Conservation (phyloP, 2,113 vertebrate genomes). For the Daphoenositta chrysoptera region DNA sequence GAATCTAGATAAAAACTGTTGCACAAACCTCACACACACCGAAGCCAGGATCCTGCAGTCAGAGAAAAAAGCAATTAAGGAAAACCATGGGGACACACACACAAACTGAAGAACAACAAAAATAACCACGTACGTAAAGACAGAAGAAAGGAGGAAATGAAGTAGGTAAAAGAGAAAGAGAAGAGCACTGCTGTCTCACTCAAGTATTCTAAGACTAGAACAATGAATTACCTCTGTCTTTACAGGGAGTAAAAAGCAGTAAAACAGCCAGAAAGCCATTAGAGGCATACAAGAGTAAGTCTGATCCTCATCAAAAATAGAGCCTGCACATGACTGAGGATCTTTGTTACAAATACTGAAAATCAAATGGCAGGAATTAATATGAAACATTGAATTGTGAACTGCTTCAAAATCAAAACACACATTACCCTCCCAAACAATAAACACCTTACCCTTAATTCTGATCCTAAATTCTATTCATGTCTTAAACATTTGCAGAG, state of each 20-base stretch:
- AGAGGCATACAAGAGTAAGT: not conserved
- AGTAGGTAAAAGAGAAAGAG: not conserved
- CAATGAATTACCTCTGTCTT: not conserved
- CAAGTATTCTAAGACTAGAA: not conserved
- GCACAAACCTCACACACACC: not conserved
- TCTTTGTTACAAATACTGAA: not conserved
- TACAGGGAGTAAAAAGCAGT: not conserved
- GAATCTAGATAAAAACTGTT: constrained; percentile 8
- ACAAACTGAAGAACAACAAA: not conserved
- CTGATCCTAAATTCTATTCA: not conserved
- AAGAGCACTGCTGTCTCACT: not conserved
- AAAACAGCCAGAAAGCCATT: not conserved
- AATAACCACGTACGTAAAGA: not conserved
- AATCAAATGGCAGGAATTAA: not conserved
- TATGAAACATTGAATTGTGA: not conserved
- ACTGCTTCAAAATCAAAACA: not conserved
- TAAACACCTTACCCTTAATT: not conserved
- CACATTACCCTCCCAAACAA: not conserved
- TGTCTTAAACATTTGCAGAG: not conserved
- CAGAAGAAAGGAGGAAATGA: not conserved
- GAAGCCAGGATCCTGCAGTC: not conserved
- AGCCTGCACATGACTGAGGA: not conserved
- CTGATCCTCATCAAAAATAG: not conserved
- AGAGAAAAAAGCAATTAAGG: constrained; percentile 10
- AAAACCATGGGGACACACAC: not conserved